Evolutionary conservation across 35 echinoderm and acorn worm genomes (phyloP).

Genomic region (Apostichopus californicus): DNA sequence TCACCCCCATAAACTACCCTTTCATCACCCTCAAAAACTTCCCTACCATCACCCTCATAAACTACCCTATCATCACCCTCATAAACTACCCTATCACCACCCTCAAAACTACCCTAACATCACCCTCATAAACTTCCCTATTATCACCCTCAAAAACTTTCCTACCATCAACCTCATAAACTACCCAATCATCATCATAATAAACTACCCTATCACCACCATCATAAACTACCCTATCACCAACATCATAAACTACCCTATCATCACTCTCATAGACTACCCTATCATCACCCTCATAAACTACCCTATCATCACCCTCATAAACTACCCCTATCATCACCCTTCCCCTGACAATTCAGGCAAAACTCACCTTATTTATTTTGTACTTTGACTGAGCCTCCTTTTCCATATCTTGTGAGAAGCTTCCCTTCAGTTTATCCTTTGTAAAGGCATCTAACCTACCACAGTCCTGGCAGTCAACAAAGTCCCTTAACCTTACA

Average conservation of each 20-base stretch:
- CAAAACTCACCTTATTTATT: slow-evolving; percentile 73
- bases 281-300: no score
- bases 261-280: background rate
- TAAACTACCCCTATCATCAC: background rate
- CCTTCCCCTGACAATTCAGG: background rate
- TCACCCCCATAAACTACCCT: background rate
- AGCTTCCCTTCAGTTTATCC: slow-evolving; percentile 51
- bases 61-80: background rate
- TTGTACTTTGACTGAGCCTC: slow-evolving; percentile 85
- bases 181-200: no score
- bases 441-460: slow-evolving; percentile 18
- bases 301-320: background rate
- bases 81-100: no score
- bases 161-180: background rate
- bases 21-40: no score
- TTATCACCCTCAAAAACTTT: background rate
- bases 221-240: background rate
- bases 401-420: slow-evolving; percentile 68
- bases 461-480: slow-evolving; percentile 27
- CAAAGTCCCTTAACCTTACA: slow-evolving; percentile 71
- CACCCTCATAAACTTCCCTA: no score
- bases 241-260: background rate
- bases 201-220: no score
- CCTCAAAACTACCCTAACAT: no score
- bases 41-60: background rate